Conservation (phyloP, 1,140 invertebrate species). For the Drosophila rufa region DNA sequence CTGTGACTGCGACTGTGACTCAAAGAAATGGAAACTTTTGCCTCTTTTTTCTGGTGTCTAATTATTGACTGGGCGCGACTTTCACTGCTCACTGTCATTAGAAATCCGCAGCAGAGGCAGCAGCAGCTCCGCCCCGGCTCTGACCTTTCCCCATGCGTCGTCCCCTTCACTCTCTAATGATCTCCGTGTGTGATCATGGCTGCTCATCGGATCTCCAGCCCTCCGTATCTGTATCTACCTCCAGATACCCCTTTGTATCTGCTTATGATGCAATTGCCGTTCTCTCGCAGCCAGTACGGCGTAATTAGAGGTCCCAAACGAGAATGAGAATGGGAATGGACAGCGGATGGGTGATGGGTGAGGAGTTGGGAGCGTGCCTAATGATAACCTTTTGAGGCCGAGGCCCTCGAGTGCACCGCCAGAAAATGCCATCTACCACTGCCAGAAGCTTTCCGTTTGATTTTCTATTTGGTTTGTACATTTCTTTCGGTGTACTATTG, state of each 20-base stretch:
- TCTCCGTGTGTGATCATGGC: conserved; percentile 18
- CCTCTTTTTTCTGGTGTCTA: conserved; percentile 41
- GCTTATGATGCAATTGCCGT: conserved; percentile 59
- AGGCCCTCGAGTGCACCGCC: conserved; percentile 1
- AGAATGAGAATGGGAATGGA: conserved; percentile 20
- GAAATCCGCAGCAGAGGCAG: not conserved
- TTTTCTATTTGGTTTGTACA: not conserved
- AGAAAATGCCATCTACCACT: not conserved
- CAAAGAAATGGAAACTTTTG: conserved; percentile 28
- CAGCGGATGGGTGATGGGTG: not conserved
- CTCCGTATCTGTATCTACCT: conserved; percentile 3
- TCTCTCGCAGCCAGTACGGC: conserved; percentile 45
- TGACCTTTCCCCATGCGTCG: not conserved
- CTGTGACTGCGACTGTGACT: conserved; percentile 12
- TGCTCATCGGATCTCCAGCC: not conserved
- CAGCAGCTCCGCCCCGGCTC: not conserved
- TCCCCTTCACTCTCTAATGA: conserved; percentile 48
- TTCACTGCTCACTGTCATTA: conserved; percentile 53
- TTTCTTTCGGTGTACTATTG: conserved; percentile 2
- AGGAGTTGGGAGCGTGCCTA: conserved; percentile 67
- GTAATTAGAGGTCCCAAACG: conserved; percentile 66
- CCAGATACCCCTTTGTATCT: conserved; percentile 13
- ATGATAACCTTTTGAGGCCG: conserved; percentile 76
- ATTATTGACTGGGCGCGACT: conserved; percentile 61
- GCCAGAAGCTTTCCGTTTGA: conserved; percentile 1